A percentile compares a stretch with the other conserved stretches of the same genome.
phyloP scores from a whole-genome alignment of 2,113 vertebrate genomes.

The Rhinopithecus roxellana region DNA sequence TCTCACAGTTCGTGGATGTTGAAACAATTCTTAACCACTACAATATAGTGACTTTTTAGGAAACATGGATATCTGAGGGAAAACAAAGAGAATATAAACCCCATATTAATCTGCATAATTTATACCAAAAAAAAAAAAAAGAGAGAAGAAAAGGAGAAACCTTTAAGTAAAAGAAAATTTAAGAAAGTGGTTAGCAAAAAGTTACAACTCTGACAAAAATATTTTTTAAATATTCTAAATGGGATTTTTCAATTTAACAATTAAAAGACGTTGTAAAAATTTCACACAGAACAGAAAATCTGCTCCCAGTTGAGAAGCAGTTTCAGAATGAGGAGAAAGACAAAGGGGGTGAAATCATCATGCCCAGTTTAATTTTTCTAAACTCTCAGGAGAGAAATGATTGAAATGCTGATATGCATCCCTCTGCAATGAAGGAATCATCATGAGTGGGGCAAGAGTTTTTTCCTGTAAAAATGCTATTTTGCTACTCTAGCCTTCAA shows the following conservation, averaged over 20 bases:
- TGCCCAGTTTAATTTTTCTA: background rate
- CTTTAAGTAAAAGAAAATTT: background rate
- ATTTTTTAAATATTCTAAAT: background rate
- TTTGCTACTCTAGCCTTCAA: background rate
- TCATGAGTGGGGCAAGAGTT: background rate
- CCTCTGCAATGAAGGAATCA: background rate
- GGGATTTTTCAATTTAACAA: background rate
- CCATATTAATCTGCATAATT: background rate
- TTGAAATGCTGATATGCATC: too few relatives aligned
- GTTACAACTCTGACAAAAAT: background rate
- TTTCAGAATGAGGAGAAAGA: background rate
- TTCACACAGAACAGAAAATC: background rate
- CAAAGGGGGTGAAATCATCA: background rate
- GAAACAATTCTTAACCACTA: background rate
- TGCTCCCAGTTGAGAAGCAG: background rate
- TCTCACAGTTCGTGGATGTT: background rate
- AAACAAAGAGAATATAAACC: background rate
- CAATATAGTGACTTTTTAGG: background rate
- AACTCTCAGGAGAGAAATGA: background rate
- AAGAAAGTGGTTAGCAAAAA: background rate
- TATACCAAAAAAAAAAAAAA: background rate
- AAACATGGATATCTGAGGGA: background rate
- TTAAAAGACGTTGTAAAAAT: background rate
- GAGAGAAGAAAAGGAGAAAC: background rate
- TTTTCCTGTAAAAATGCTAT: background rate